These are phyloP conservation scores for Drosophila fulvimacula DNA, from an alignment of 2,888 invertebrate species.

Conservation along the genomic window DNA sequence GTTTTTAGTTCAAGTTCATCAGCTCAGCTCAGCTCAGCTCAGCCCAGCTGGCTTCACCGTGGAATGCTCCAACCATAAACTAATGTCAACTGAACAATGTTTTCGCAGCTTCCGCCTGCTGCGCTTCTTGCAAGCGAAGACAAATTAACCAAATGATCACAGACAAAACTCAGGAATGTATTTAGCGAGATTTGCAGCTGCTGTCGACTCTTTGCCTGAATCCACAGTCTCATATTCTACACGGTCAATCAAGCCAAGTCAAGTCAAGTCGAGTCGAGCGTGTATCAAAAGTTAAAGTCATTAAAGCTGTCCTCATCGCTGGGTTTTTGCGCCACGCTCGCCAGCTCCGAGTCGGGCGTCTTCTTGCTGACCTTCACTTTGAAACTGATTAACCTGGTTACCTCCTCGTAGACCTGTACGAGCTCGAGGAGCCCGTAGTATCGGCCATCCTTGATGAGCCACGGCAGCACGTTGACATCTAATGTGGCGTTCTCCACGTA, in stretches of 20 bases:
- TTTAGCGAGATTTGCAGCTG: background rate
- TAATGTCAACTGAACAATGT: slow-evolving; percentile 16
- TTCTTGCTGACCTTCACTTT: slow-evolving; percentile 49
- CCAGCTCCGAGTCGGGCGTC: background rate
- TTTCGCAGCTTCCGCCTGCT: background rate
- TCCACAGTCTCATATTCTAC: background rate
- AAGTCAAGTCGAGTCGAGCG: background rate
- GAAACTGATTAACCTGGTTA: slow-evolving; percentile 64
- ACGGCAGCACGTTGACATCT: slow-evolving; percentile 45
- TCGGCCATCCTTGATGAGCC: slow-evolving; percentile 56
- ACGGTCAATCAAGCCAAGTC: background rate
- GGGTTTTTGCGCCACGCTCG: background rate
- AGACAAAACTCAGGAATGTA: background rate
- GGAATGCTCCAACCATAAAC: slow-evolving; percentile 10
- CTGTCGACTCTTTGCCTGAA: background rate
- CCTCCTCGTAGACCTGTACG: slow-evolving; percentile 76
- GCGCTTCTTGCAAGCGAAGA: background rate
- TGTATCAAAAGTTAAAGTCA: background rate
- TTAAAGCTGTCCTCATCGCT: background rate
- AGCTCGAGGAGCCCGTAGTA: slow-evolving; percentile 71
- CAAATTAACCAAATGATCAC: slow-evolving; percentile 3
- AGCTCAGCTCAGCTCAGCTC: slow-evolving; percentile 35
- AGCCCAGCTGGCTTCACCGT: slow-evolving; percentile 19
- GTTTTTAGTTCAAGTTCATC: slow-evolving; percentile 73
- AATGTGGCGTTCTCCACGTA: slow-evolving; percentile 50